Evolutionary conservation across 2,888 invertebrate genomes (phyloP).

Genomic region (Ornithoptera alexandrae): DNA sequence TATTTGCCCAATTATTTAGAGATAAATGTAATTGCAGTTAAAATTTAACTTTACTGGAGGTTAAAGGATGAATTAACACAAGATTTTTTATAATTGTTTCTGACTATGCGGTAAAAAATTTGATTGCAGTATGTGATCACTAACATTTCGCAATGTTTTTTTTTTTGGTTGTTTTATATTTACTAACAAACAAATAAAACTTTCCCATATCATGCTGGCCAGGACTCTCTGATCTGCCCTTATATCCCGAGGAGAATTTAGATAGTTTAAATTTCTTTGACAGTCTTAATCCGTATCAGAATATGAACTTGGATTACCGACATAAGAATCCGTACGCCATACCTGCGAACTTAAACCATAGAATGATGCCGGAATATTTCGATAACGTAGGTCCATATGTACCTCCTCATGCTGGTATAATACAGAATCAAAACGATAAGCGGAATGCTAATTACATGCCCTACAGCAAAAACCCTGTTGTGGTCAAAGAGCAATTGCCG

Average conservation of each 20-base stretch:
- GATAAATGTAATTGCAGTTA: background rate
- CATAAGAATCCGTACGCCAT: constrained; percentile 77
- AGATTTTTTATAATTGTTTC: background rate
- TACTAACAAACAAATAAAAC: constrained; percentile 39
- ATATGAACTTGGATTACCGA: constrained; percentile 56
- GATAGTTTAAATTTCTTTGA: constrained; percentile 72
- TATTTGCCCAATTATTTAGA: background rate
- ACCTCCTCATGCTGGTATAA: constrained; percentile 67
- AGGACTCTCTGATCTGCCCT: constrained; percentile 54
- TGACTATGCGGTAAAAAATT: constrained; percentile 4
- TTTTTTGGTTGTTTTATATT: constrained; percentile 29
- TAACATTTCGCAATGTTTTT: constrained; percentile 37
- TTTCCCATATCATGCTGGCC: constrained; percentile 61
- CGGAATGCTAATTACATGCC: constrained; percentile 48
- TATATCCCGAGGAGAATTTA: constrained; percentile 61
- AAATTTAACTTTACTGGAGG: background rate
- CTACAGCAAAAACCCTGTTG: constrained; percentile 53
- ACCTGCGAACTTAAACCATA: constrained; percentile 72
- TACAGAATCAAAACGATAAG: constrained; percentile 43
- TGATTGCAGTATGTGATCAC: constrained; percentile 17
- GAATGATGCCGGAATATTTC: constrained; percentile 59
- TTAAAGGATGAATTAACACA: background rate
- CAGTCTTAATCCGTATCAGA: constrained; percentile 65
- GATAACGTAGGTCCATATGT: constrained; percentile 62
- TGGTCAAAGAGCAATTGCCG: constrained; percentile 62